Conservation (phyloP, 2,113 vertebrate genomes). For the Eretmodus cyanostictus region DNA sequence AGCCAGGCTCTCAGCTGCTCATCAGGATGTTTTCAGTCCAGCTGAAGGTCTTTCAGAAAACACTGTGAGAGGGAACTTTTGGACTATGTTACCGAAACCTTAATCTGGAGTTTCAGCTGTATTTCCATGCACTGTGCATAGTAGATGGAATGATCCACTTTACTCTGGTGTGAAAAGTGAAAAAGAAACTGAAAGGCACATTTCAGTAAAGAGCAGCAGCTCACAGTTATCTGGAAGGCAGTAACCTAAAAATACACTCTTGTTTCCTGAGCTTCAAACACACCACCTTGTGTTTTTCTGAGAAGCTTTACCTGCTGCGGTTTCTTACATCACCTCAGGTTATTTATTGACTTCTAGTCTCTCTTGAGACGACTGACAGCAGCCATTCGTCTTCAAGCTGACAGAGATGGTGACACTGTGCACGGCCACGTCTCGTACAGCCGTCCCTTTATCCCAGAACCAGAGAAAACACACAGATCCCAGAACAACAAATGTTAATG, state of each 20-base stretch:
- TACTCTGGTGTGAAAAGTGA: neutral
- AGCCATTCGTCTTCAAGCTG: neutral
- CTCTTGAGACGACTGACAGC: neutral
- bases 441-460: neutral
- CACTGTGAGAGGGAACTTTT: neutral
- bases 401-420: neutral
- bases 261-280: conserved; percentile 21
- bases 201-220: neutral
- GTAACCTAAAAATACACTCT: conserved; percentile 8
- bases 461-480: neutral
- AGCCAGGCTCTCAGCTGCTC: neutral
- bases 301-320: neutral
- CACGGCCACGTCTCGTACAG: rapidly evolving
- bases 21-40: neutral
- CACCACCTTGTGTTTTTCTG: neutral
- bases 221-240: neutral
- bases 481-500: neutral
- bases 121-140: neutral
- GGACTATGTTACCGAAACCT: neutral
- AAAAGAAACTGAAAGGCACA: neutral
- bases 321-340: neutral
- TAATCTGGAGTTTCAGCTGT: neutral
- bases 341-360: neutral
- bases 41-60: neutral
- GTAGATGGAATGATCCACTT: neutral